Evolutionary conservation across 2,888 invertebrate genomes (phyloP).

Genomic region (Ferdinandea cuprea): DNA sequence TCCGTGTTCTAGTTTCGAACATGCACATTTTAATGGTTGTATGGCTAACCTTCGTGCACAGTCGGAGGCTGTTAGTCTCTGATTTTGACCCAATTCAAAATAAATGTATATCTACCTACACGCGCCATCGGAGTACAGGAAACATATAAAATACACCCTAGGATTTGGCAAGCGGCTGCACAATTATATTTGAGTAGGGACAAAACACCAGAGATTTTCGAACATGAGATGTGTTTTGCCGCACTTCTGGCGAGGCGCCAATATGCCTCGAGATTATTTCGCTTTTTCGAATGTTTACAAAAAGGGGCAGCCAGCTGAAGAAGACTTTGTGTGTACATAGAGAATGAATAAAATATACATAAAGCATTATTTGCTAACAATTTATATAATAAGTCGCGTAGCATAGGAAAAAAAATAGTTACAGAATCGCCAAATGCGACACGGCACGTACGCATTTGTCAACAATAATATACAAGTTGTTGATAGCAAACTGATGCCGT

Average conservation of each 20-base stretch:
- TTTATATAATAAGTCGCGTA: conserved; percentile 13
- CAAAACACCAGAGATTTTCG: conserved; percentile 18
- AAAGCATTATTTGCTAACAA: neutral
- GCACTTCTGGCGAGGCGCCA: conserved; percentile 51
- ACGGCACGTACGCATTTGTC: conserved; percentile 41
- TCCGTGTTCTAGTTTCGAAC: conserved; percentile 11
- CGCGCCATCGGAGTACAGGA: neutral
- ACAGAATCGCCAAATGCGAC: conserved; percentile 5
- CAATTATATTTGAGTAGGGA: neutral
- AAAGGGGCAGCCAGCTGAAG: conserved; percentile 1
- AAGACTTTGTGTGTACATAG: neutral
- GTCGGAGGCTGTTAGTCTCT: conserved; percentile 5
- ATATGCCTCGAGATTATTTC: conserved; percentile 37
- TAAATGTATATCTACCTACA: neutral
- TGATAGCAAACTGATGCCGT: conserved; percentile 27
- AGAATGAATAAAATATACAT: too few relatives aligned
- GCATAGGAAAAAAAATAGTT: neutral
- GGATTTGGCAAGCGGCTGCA: neutral
- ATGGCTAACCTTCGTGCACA: conserved; percentile 2
- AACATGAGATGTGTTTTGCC: conserved; percentile 15
- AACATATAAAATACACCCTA: conserved; percentile 12
- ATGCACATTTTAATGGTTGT: neutral
- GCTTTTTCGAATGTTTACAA: conserved; percentile 17
- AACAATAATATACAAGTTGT: conserved; percentile 8
- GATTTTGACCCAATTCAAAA: conserved; percentile 2